phyloP scores from a whole-genome alignment of 1,140 invertebrate genomes.

The Drosophila quadrilineata region DNA sequence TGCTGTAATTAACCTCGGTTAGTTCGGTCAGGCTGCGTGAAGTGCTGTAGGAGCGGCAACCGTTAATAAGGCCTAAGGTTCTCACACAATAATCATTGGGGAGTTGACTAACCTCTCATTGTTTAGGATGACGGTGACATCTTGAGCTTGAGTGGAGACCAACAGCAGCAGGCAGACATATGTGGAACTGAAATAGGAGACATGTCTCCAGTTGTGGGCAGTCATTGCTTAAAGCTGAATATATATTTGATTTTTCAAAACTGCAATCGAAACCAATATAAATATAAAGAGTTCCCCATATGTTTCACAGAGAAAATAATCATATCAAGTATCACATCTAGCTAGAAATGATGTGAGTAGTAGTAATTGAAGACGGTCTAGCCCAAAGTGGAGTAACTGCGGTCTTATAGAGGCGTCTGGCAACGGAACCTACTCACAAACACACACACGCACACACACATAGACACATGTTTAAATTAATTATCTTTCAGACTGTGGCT shows the following conservation, averaged over 20 bases:
- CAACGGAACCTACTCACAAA: constrained; percentile 2
- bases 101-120: constrained; percentile 8
- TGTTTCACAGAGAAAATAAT: no score
- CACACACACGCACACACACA: background rate
- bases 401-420: constrained; percentile 15
- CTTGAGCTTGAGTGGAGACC: constrained; percentile 11
- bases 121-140: background rate
- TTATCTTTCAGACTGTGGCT: constrained; percentile 17
- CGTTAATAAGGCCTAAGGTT: no score
- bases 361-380: background rate
- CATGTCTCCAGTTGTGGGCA: background rate
- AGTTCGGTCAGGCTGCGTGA: no score
- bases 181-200: background rate
- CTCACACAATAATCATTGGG: background rate
- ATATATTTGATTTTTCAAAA: background rate
- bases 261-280: constrained; percentile 15
- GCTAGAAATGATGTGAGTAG: no score
- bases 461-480: constrained; percentile 17
- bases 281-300: no score
- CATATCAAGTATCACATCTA: no score
- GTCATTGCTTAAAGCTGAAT: constrained; percentile 8
- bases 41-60: no score
- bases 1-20: background rate
- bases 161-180: constrained; percentile 6
- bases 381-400: background rate